These are phyloP conservation scores for Oryzias sinensis DNA, from an alignment of 2,797 vertebrate species.

Conservation along the genomic window DNA sequence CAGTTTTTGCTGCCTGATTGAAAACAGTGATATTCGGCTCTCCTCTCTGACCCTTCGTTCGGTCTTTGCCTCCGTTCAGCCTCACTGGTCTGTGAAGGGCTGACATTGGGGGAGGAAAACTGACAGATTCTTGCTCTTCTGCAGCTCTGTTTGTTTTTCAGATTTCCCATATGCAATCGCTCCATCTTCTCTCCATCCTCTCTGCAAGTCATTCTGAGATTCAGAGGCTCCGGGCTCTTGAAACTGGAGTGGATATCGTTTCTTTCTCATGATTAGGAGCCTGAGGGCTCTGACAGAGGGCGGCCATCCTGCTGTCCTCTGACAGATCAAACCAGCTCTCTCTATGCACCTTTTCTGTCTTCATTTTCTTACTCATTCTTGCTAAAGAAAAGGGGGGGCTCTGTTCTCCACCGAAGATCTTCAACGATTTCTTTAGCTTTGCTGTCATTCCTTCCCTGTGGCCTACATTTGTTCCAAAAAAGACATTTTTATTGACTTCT, in stretches of 20 bases:
- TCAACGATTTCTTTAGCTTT: not conserved
- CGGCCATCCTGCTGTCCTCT: slow-evolving; percentile 28
- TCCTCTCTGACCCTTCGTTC: not conserved
- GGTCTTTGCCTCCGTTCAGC: slow-evolving; percentile 4
- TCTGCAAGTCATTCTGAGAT: slow-evolving; percentile 3
- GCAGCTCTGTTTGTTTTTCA: slow-evolving; percentile 12
- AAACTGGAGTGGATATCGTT: slow-evolving; percentile 27
- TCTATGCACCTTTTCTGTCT: slow-evolving; percentile 18
- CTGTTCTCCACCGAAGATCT: not conserved
- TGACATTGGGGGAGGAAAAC: slow-evolving; percentile 2
- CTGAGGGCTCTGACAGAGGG: slow-evolving; percentile 41
- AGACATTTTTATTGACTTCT: too few species aligned
- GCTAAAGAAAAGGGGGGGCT: not conserved
- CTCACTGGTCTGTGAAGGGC: slow-evolving; percentile 8
- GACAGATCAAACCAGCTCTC: slow-evolving; percentile 28
- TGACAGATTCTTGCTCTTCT: slow-evolving; percentile 20
- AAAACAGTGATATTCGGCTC: not conserved
- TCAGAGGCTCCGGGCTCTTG: slow-evolving; percentile 32
- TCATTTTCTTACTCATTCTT: not conserved
- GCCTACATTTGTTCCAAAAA: too few species aligned
- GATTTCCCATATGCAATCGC: slow-evolving; percentile 27
- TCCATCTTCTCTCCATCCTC: slow-evolving; percentile 18
- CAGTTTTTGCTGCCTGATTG: not conserved
- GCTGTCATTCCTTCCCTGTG: too few species aligned
- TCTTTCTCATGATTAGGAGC: slow-evolving; percentile 29